Evolutionary conservation across 2,113 vertebrate genomes (phyloP).

Genomic region (Mormyrus lacerda): DNA sequence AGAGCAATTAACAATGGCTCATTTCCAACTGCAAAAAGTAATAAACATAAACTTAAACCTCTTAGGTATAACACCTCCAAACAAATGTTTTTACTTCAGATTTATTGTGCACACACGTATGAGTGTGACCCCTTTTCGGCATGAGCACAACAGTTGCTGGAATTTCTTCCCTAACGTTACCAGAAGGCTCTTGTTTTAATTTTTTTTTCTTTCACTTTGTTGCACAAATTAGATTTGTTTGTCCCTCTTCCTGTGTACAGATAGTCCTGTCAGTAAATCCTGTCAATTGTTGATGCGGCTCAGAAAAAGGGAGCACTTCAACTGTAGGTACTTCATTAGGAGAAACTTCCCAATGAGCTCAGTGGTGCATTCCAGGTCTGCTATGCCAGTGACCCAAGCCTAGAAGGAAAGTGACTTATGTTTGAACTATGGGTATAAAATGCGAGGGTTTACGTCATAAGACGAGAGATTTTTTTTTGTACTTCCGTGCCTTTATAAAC

Average conservation of each 20-base stretch:
- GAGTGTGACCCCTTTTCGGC: not conserved
- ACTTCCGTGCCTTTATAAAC: not conserved
- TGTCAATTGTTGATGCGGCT: not conserved
- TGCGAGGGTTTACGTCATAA: not conserved
- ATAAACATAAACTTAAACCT: not conserved
- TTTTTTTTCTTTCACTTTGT: not conserved
- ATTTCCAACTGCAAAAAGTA: not conserved
- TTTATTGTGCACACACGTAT: not conserved
- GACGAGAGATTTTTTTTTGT: not conserved
- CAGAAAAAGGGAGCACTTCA: not conserved
- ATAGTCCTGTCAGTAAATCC: not conserved
- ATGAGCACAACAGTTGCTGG: not conserved
- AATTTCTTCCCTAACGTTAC: not conserved
- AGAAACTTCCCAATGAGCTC: not conserved
- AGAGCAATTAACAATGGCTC: not conserved
- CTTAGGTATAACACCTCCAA: not conserved
- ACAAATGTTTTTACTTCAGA: not conserved
- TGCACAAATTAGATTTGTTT: not conserved
- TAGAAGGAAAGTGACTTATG: not conserved
- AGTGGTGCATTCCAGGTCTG: not conserved
- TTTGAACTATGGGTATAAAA: not conserved
- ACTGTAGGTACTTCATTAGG: not conserved
- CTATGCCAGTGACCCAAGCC: not conserved
- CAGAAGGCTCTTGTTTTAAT: not conserved
- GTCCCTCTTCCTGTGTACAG: not conserved